These are phyloP conservation scores for Ochlodes sylvanus DNA, from an alignment of 2,888 invertebrate species.

Conservation along the genomic window DNA sequence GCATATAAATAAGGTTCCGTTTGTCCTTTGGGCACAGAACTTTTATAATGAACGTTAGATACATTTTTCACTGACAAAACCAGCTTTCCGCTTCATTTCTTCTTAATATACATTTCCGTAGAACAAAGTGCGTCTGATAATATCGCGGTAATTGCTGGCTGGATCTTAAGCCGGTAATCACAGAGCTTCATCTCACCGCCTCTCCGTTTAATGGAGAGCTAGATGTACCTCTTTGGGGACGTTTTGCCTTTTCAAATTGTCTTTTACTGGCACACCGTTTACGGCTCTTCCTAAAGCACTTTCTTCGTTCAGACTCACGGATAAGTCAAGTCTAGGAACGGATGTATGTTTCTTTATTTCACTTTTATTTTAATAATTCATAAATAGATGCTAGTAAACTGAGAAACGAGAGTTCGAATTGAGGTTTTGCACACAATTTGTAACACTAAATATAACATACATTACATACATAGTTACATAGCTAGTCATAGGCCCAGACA, in stretches of 20 bases:
- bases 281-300: constrained; percentile 25
- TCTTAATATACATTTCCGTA: constrained; percentile 32
- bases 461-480: too few relatives aligned
- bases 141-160: constrained; percentile 49
- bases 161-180: constrained; percentile 61
- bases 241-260: constrained; percentile 53
- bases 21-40: too few relatives aligned
- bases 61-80: constrained; percentile 21
- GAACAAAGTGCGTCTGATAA: constrained; percentile 39
- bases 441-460: too few relatives aligned
- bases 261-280: constrained; percentile 45
- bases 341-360: too few relatives aligned
- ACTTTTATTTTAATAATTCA: too few relatives aligned
- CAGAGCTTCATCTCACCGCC: constrained; percentile 53
- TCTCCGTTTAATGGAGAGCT: constrained; percentile 61
- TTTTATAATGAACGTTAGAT: too few relatives aligned
- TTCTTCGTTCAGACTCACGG: constrained; percentile 16
- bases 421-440: too few relatives aligned
- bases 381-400: too few relatives aligned
- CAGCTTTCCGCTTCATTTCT: constrained; percentile 15
- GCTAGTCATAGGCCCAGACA: too few relatives aligned
- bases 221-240: constrained; percentile 49
- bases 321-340: too few relatives aligned
- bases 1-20: too few relatives aligned
- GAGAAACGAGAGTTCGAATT: too few relatives aligned